phyloP scores from a whole-genome alignment of 2,888 invertebrate species.

The Blastobasis lacticolella region DNA sequence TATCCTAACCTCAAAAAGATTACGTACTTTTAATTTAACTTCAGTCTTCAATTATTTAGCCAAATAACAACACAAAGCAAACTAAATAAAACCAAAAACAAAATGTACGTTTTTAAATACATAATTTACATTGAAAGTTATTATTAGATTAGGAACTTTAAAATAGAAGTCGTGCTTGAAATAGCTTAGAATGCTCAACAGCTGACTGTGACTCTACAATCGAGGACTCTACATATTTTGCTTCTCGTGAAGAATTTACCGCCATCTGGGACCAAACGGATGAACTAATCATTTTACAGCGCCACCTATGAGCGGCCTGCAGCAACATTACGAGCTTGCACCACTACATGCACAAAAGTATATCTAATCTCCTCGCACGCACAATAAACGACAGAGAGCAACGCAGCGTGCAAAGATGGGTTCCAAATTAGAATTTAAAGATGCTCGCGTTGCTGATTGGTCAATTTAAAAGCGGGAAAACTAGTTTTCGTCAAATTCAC shows the following conservation, averaged over 20 bases:
- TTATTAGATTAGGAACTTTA: too few relatives aligned
- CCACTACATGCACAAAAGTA: constrained; percentile 35
- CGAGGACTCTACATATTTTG: too few relatives aligned
- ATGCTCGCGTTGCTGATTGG: constrained; percentile 54
- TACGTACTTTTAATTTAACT: too few relatives aligned
- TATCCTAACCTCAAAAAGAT: too few relatives aligned
- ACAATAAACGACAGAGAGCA: constrained; percentile 46
- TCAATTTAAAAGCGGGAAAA: constrained; percentile 40
- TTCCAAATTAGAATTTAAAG: constrained; percentile 51
- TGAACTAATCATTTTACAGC: constrained; percentile 37
- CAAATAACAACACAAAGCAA: too few relatives aligned
- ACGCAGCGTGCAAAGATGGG: constrained; percentile 41
- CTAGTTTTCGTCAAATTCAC: constrained; percentile 45
- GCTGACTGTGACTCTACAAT: not conserved
- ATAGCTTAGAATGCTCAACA: not conserved
- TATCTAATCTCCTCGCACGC: constrained; percentile 40
- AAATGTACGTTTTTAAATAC: too few relatives aligned
- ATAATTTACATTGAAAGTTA: too few relatives aligned
- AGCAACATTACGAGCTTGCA: constrained; percentile 23
- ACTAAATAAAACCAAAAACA: too few relatives aligned
- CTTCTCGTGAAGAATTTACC: not conserved
- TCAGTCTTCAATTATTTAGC: too few relatives aligned
- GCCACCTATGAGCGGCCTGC: constrained; percentile 42
- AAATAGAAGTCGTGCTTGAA: too few relatives aligned
- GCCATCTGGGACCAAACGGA: constrained; percentile 28